Evolutionary conservation across 2,113 vertebrate species (phyloP).

Genomic region (Chaetodon auriga): DNA sequence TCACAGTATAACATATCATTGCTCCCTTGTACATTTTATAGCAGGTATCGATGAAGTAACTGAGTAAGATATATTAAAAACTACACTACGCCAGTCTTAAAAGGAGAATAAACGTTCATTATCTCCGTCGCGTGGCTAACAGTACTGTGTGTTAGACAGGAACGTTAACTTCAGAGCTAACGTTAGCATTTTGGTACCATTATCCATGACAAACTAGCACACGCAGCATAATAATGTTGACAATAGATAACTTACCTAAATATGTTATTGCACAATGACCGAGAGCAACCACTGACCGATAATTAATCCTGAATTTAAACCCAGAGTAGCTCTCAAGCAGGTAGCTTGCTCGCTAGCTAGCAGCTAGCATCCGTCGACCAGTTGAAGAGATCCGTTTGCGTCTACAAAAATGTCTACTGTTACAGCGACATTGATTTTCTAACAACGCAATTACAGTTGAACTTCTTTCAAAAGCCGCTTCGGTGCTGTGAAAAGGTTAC

Average conservation of each 20-base stretch:
- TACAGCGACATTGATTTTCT: neutral
- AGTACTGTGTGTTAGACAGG: fast-evolving
- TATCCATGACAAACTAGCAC: neutral
- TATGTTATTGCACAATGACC: slow-evolving; percentile 25
- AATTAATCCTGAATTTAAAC: neutral
- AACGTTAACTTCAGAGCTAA: neutral
- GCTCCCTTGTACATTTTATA: neutral
- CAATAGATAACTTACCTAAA: slow-evolving; percentile 43
- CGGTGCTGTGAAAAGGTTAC: neutral
- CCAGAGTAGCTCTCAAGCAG: neutral
- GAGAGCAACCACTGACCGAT: neutral
- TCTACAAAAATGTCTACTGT: neutral
- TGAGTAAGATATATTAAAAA: neutral
- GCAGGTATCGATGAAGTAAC: neutral
- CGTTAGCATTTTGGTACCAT: neutral
- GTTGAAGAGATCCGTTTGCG: neutral
- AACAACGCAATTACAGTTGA: neutral
- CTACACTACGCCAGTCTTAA: fast-evolving
- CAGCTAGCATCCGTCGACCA: slow-evolving; percentile 24
- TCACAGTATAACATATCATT: fast-evolving
- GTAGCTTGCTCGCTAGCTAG: slow-evolving; percentile 10
- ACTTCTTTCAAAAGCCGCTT: neutral
- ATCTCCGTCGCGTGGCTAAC: neutral
- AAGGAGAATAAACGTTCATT: neutral
- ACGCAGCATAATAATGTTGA: neutral